phyloP scores from a whole-genome alignment of 2,797 vertebrate species.

The Sebastes nivosus region DNA sequence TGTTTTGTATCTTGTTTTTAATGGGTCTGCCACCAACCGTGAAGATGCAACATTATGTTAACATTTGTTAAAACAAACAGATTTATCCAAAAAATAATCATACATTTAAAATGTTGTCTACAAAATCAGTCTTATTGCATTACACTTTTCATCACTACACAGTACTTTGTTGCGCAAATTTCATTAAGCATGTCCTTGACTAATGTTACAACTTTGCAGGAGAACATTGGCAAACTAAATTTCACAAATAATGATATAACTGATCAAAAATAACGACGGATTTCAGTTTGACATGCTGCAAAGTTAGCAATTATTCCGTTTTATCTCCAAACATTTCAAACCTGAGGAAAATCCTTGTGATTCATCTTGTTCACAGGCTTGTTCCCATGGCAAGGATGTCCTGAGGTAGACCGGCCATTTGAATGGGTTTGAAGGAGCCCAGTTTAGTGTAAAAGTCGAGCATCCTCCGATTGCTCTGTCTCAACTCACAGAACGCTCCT shows the following conservation, averaged over 20 bases:
- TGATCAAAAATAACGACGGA: not conserved
- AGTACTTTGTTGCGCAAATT: not conserved
- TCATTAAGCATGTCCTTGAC: not conserved
- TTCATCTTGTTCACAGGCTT: conserved; percentile 81
- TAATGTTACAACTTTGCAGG: not conserved
- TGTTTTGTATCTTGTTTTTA: not conserved
- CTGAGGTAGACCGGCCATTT: conserved; percentile 86
- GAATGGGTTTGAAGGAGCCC: conserved; percentile 88
- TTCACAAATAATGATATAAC: not conserved
- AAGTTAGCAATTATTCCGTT: not conserved
- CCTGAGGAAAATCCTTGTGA: not conserved
- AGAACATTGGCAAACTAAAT: not conserved
- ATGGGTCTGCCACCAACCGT: not conserved
- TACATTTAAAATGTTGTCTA: not conserved
- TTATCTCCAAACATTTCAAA: not conserved
- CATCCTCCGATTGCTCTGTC: conserved; percentile 90
- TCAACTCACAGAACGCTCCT: conserved; percentile 93
- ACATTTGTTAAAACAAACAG: not conserved
- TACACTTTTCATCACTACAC: not conserved
- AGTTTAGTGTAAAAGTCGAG: conserved; percentile 91
- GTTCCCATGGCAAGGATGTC: conserved; percentile 91
- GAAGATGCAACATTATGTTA: not conserved
- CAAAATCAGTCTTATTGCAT: conserved; percentile 22
- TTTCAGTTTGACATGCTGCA: not conserved
- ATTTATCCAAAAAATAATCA: conserved; percentile 12